Evolutionary conservation across 2,113 vertebrate species (phyloP), one percentile per base, ranked within the genome.

Genomic region (Salvelinus namaycush): DNA sequence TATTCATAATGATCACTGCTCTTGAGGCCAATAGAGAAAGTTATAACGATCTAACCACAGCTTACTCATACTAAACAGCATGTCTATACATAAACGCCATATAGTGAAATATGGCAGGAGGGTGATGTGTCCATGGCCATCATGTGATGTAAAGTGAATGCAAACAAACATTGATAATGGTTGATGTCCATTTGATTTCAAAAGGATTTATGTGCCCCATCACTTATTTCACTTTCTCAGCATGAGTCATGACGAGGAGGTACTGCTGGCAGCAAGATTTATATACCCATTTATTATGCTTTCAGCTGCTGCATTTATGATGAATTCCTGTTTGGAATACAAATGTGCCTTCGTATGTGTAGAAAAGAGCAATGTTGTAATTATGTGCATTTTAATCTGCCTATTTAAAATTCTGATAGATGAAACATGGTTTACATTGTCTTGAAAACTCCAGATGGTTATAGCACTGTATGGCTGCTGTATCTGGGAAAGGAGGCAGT

Each of bases 231-330:
- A 76, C 68, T 80, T 77, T 83, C 73, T 64, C 68, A 77, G 81
- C 82, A 84, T 86, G 85, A 87, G 76, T 84, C 85, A 77, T 85
- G 34, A 70, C 67, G 31, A 3, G 39, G 68, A 75, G 79, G 71
- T 80, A 57, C 2, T 39, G 14, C 77, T 77, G 79, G 85, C 83
- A 82, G 77, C 73, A 70, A 75, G 81, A 87, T 90, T 90, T 80
- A 88, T 78, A 74, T 77, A 74, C 84, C 84, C 84, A 88, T 84
- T 83, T 83, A 86, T 88, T 86, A 66, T 80, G 65, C 81, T 77
- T 79, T 69, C 75, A 76, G 84, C 73, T 16, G 77, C 73, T 76
- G 69, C 83, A 82, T 86, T 77, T 76, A 75, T 82, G 83, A 91
- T 86, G 76, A 85, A 85, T 87, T 85, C 81, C 67, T 76, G 16